A percentile compares a stretch with the other conserved stretches of the same genome.
Conservation (phyloP, 2,888 invertebrate species). For the Sphaerophoria taeniata region DNA sequence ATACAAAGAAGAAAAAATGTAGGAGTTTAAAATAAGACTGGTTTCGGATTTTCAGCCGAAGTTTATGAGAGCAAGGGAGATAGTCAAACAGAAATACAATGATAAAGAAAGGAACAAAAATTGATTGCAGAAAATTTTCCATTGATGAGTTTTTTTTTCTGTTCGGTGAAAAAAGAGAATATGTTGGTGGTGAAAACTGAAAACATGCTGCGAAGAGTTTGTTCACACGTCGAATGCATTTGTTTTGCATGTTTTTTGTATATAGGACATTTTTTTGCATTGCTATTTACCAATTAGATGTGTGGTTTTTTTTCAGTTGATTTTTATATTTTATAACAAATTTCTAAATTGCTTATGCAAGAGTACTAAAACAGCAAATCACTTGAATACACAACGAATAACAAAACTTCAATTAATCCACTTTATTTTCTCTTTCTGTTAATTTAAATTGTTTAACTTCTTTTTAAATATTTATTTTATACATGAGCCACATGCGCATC, state of each 20-base stretch:
- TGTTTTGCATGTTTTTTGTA: constrained; percentile 43
- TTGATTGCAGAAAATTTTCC: constrained; percentile 78
- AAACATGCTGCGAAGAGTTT: constrained; percentile 63
- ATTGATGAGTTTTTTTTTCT: constrained; percentile 76
- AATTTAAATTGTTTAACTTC: constrained; percentile 33
- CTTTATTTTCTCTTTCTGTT: constrained; percentile 31
- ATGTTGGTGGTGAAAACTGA: constrained; percentile 60
- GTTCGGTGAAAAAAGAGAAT: constrained; percentile 21
- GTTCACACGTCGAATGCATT: constrained; percentile 65
- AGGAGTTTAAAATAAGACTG: constrained; percentile 68
- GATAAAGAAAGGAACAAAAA: constrained; percentile 28
- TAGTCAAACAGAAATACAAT: constrained; percentile 40
- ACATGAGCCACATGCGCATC: constrained; percentile 55
- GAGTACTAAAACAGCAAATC: constrained; percentile 6
- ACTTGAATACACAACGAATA: constrained; percentile 32
- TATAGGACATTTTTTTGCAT: no score
- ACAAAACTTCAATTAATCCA: constrained; percentile 38
- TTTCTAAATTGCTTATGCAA: constrained; percentile 45
- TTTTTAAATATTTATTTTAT: constrained; percentile 32
- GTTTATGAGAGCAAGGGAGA: constrained; percentile 51
- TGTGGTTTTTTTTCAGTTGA: constrained; percentile 5
- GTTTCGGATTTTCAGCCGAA: constrained; percentile 61
- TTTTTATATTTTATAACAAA: constrained; percentile 31
- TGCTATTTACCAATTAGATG: no score
- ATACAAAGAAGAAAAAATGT: constrained; percentile 47